A percentile compares a stretch with the other conserved stretches of the same genome.
Conservation (phyloP, 2,113 vertebrate species). For the Thryonomys swinderianus region DNA sequence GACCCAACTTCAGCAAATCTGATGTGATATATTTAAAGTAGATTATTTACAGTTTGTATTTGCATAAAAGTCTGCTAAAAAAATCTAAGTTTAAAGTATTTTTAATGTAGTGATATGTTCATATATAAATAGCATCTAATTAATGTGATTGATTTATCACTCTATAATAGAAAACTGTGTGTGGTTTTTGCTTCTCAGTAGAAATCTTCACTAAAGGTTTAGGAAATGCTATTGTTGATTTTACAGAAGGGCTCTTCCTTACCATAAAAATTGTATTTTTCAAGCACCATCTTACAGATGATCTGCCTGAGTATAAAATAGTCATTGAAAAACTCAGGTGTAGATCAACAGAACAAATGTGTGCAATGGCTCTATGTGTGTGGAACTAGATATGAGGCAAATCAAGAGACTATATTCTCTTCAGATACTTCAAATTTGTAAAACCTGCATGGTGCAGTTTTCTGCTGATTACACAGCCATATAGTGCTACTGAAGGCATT, state of each 20-base stretch:
- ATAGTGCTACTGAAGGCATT: not conserved
- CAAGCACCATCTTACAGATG: not conserved
- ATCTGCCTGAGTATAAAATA: not conserved
- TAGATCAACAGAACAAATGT: not conserved
- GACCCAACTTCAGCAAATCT: constrained; percentile 5
- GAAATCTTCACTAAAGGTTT: not conserved
- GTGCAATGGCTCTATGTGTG: not conserved
- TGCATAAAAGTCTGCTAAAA: not conserved
- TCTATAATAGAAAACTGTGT: not conserved
- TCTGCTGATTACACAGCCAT: constrained; percentile 1
- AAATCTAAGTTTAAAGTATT: constrained; percentile 9
- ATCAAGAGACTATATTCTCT: not conserved
- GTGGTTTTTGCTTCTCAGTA: not conserved
- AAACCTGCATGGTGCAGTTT: not conserved
- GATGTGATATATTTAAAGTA: not conserved
- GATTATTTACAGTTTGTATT: not conserved
- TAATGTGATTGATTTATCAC: constrained; percentile 6
- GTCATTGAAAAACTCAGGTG: constrained; percentile 29
- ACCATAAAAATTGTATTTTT: constrained; percentile 29
- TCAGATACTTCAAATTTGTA: not conserved
- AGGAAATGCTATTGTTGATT: constrained; percentile 36
- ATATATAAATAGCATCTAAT: not conserved
- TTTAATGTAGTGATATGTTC: not conserved
- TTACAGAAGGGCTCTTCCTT: not conserved
- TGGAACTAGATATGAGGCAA: not conserved